Percentiles rank a stretch among this genome's conserved stretches.
Conservation (phyloP, 2,113 vertebrate species). For the Prunella himalayana region DNA sequence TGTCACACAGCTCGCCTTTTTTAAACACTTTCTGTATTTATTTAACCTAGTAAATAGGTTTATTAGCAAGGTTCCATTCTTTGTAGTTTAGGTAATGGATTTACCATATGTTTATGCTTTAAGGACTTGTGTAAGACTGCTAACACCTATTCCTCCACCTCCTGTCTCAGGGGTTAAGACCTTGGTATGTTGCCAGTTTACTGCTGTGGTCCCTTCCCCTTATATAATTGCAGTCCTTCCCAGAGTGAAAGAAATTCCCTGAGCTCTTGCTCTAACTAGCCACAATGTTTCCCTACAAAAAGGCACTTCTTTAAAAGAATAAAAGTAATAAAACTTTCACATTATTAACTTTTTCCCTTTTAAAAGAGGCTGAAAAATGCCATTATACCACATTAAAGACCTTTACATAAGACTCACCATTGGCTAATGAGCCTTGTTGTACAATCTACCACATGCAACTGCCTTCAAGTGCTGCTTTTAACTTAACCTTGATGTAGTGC, state of each 20-base stretch:
- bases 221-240: conserved; percentile 74
- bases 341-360: conserved; percentile 86
- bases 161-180: conserved; percentile 74
- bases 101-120: conserved; percentile 80
- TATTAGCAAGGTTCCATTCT: conserved; percentile 78
- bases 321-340: conserved; percentile 86
- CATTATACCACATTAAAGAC: conserved; percentile 82
- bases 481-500: conserved; percentile 82
- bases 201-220: conserved; percentile 63
- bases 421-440: conserved; percentile 83
- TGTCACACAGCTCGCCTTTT: conserved; percentile 70
- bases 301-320: conserved; percentile 78
- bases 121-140: conserved; percentile 63
- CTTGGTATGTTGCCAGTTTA: conserved; percentile 65
- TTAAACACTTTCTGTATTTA: conserved; percentile 76
- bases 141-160: conserved; percentile 75
- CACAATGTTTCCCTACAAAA: conserved; percentile 68
- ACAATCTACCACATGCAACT: conserved; percentile 72
- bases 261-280: conserved; percentile 77
- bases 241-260: conserved; percentile 85
- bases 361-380: conserved; percentile 79
- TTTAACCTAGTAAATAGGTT: conserved; percentile 82
- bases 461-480: conserved; percentile 73
- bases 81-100: conserved; percentile 81
- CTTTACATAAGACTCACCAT: conserved; percentile 71